phyloP scores from a whole-genome alignment of 2,888 invertebrate genomes.

The Vanessa cardui region DNA sequence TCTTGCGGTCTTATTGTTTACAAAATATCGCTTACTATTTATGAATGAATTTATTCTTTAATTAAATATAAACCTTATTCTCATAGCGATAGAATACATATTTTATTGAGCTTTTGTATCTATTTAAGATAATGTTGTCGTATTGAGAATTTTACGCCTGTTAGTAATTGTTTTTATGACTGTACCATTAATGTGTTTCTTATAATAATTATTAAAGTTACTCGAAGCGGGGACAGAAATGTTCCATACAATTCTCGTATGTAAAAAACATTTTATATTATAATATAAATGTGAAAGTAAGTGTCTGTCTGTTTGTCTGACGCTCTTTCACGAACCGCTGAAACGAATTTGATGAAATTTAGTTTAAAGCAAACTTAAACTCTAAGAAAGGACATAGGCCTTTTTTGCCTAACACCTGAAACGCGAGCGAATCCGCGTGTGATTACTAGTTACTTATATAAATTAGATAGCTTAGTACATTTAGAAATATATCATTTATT shows the following conservation, averaged over 20 bases:
- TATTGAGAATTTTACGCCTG: slow-evolving; percentile 23
- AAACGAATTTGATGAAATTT: too few relatives aligned
- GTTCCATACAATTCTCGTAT: background rate
- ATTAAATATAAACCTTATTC: background rate
- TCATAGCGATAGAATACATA: background rate
- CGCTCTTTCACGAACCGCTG: too few relatives aligned
- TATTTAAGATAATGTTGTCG: background rate
- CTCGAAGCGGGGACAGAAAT: background rate
- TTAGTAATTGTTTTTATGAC: slow-evolving; percentile 28
- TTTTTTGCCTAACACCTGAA: too few relatives aligned
- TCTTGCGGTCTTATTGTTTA: slow-evolving; percentile 69
- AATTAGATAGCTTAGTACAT: too few relatives aligned
- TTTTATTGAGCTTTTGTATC: background rate
- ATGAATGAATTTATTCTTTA: background rate
- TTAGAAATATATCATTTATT: too few relatives aligned
- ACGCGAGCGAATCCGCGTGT: too few relatives aligned
- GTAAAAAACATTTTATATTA: too few relatives aligned
- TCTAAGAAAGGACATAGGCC: too few relatives aligned
- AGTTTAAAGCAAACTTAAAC: too few relatives aligned
- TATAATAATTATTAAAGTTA: background rate
- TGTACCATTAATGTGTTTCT: slow-evolving; percentile 22
- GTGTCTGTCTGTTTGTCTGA: too few relatives aligned
- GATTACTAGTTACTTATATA: too few relatives aligned
- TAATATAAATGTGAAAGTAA: too few relatives aligned
- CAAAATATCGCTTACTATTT: slow-evolving; percentile 49